Percentiles rank a stretch among this genome's conserved stretches.
These are phyloP conservation scores for Pammene fasciana DNA, from an alignment of 2,888 invertebrate species.

Conservation along the genomic window DNA sequence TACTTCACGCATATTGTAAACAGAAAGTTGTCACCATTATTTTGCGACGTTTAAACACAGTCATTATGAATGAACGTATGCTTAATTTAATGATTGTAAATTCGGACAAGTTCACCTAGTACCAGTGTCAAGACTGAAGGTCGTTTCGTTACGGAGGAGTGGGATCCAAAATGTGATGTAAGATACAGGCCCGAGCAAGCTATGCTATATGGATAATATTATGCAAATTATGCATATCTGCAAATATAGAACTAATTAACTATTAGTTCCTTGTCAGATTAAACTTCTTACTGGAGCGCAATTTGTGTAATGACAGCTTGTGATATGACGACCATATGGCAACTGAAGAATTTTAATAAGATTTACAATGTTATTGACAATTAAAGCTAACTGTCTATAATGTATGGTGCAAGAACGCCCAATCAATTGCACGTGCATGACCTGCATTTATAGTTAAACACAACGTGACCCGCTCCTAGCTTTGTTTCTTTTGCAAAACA, in stretches of 20 bases:
- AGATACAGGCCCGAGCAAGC: not conserved
- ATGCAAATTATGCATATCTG: conserved; percentile 16
- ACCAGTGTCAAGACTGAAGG: conserved; percentile 33
- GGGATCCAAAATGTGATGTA: conserved; percentile 20
- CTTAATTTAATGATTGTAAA: conserved; percentile 34
- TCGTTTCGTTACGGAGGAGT: conserved; percentile 31
- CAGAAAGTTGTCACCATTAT: conserved; percentile 34
- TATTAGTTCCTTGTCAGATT: conserved; percentile 2
- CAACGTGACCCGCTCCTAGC: too few species aligned
- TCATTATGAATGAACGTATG: conserved; percentile 31
- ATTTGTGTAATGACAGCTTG: not conserved
- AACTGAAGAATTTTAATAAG: not conserved
- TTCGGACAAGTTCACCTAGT: conserved; percentile 39
- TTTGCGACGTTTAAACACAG: conserved; percentile 7
- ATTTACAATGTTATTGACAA: too few species aligned
- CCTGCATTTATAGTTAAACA: too few species aligned
- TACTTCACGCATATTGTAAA: conserved; percentile 25
- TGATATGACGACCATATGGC: not conserved
- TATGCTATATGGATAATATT: conserved; percentile 1
- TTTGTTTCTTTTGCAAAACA: too few species aligned
- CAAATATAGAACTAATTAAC: conserved; percentile 6
- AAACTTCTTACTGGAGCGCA: not conserved
- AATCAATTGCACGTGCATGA: too few species aligned
- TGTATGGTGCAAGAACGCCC: too few species aligned
- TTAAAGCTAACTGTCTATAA: too few species aligned